Percentiles rank a stretch among this genome's conserved stretches.
Evolutionary conservation across 2,888 invertebrate genomes (phyloP).

Genomic region (Strigamia maritima): DNA sequence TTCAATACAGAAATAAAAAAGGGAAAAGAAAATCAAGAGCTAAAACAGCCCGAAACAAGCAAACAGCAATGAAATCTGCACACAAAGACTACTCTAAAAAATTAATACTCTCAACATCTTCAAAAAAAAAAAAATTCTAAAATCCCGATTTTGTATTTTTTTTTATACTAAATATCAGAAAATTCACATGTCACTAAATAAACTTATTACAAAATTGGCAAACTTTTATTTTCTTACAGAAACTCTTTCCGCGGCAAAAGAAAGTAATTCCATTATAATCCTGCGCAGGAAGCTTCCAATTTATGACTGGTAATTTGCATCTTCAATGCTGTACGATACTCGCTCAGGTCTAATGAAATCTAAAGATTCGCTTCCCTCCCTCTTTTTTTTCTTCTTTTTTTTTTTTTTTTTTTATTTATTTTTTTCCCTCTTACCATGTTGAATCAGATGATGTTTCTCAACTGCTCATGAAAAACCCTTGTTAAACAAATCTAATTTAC

Average conservation of each 20-base stretch:
- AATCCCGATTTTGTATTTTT: too few relatives aligned
- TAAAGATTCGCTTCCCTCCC: constrained; percentile 5
- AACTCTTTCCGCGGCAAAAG: constrained; percentile 1
- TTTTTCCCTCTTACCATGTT: neutral
- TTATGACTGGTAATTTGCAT: constrained; percentile 23
- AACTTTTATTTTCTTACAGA: neutral
- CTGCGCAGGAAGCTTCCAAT: constrained; percentile 9
- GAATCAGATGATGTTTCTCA: constrained; percentile 23
- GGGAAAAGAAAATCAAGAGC: neutral
- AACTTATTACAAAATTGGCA: neutral
- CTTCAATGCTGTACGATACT: constrained; percentile 13
- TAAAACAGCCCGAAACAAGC: constrained; percentile 10
- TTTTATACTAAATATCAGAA: too few relatives aligned
- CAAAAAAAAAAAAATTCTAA: neutral
- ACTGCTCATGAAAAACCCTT: constrained; percentile 11
- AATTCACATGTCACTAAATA: neutral
- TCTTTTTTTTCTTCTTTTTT: too few relatives aligned
- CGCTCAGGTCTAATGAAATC: constrained; percentile 23
- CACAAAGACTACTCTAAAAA: neutral
- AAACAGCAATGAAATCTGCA: constrained; percentile 16
- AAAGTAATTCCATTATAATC: constrained; percentile 18
- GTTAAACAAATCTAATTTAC: constrained; percentile 23
- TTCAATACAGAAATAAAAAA: neutral
- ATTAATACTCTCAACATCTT: neutral
- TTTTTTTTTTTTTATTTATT: neutral